Evolutionary conservation across 1,140 invertebrate genomes (phyloP).

Genomic region (Caerostris extrusa): DNA sequence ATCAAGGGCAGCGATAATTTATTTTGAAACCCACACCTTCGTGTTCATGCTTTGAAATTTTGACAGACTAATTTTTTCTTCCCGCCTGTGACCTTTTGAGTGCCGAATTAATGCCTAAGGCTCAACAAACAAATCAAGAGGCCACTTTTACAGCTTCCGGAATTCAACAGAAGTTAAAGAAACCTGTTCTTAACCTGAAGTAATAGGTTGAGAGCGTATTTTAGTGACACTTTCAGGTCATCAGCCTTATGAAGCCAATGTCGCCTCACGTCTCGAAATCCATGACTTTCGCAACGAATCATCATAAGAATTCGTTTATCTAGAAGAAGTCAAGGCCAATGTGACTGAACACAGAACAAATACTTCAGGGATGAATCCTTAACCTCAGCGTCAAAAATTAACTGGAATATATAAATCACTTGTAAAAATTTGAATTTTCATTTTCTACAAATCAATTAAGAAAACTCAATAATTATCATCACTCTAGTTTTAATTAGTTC

Average conservation of each 20-base stretch:
- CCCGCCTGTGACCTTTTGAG: background rate
- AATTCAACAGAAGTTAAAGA: constrained; percentile 38
- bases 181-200: constrained; percentile 31
- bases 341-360: background rate
- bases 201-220: constrained; percentile 48
- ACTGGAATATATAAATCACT: background rate
- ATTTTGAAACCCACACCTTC: background rate
- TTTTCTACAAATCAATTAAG: background rate
- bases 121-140: constrained; percentile 34
- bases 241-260: constrained; percentile 20
- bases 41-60: background rate
- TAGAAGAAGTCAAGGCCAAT: background rate
- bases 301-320: constrained; percentile 43
- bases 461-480: too few relatives aligned
- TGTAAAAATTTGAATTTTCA: background rate
- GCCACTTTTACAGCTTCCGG: constrained; percentile 59
- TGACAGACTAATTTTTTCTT: background rate
- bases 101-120: background rate
- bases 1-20: background rate
- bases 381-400: background rate
- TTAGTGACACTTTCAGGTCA: constrained; percentile 42
- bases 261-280: constrained; percentile 13
- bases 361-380: background rate
- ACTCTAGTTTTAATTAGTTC: too few relatives aligned
- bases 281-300: constrained; percentile 35